Evolutionary conservation across 2,888 invertebrate species (phyloP), one percentile per base, ranked within the genome.

Genomic region (Luperina testacea): DNA sequence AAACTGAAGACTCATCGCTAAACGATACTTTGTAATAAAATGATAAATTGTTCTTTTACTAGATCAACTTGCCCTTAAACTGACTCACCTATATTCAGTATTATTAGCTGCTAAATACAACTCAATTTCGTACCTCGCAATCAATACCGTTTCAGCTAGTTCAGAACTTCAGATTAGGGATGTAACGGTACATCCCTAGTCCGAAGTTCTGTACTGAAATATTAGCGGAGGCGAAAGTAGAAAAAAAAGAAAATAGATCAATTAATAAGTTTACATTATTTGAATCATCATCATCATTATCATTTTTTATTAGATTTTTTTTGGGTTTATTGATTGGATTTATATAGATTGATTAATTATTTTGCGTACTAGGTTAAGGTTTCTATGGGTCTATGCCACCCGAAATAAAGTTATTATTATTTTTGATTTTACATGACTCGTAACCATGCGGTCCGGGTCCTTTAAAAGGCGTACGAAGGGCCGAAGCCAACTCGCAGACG

Each of bases 141-240:
- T 92, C 92, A 92, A 92, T 92, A 92, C 90, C 84, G 86, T 88
- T 92, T 90, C 88, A 79, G 79, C 83, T 81, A 80, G 84, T 78
- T 82, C 72, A 72, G 85, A 83, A 80, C 82, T 80, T 88, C 61
- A 74, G 81, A 80, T 80, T 59, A 76, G 77, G 32, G 77, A 15
- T 59, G 45, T 38, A 38, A 38, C 24, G 17, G 27, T 27, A 17
- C 17, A 63, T 61, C 13, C 13, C 11, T n/a, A 59, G n/a, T 59
- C 11, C 5, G 2, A 64, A 20, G 20, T 38, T 38, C 20, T 38
- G 1, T 20, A 32, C 1, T 3, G 32, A 32, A 64, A 64, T 64
- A 0, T 64, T 24, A 64, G 38, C 38, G 6, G 5, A 64, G 11
- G 24, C 11, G 64, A 5, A 64, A 24, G 9, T 20, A 20, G 32